These are phyloP conservation scores for Hypomecis atomaria DNA, from an alignment of 2,888 invertebrate species.

Conservation along the genomic window DNA sequence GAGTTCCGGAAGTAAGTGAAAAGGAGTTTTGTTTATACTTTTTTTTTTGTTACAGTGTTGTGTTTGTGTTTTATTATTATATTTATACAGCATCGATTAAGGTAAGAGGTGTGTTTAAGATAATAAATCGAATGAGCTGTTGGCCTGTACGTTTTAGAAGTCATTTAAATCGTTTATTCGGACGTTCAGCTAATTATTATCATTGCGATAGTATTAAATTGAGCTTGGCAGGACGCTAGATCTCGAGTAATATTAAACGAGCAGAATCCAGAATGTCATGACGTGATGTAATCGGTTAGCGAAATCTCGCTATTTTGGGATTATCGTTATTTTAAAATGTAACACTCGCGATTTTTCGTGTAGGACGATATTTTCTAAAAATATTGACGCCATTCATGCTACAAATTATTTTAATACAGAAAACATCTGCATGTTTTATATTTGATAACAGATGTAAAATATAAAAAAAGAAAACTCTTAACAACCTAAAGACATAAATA, in stretches of 20 bases:
- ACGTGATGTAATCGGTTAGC: constrained; percentile 70
- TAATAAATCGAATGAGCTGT: constrained; percentile 7
- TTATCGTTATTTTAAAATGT: constrained; percentile 67
- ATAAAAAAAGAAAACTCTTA: not conserved
- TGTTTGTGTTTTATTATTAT: constrained; percentile 29
- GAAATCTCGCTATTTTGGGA: constrained; percentile 72
- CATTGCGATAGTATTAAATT: constrained; percentile 69
- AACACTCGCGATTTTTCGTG: constrained; percentile 50
- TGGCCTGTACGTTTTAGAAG: constrained; percentile 31
- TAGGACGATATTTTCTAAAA: constrained; percentile 45
- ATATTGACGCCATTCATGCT: constrained; percentile 37
- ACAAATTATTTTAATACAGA: constrained; percentile 13
- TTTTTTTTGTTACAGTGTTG: constrained; percentile 24
- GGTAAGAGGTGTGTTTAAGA: constrained; percentile 43
- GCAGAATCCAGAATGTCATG: constrained; percentile 68
- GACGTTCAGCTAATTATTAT: constrained; percentile 61
- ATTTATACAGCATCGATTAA: constrained; percentile 28
- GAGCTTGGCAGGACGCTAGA: constrained; percentile 67
- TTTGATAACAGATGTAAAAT: not conserved
- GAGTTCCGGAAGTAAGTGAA: constrained; percentile 71
- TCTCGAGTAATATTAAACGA: constrained; percentile 68
- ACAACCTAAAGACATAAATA: not conserved
- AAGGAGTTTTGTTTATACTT: constrained; percentile 52
- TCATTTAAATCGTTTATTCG: constrained; percentile 54
- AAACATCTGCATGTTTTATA: not conserved